A percentile compares a stretch with the other conserved stretches of the same genome.
These are phyloP conservation scores for Drosophila fuyamai DNA, from an alignment of 1,140 invertebrate species.

Conservation along the genomic window DNA sequence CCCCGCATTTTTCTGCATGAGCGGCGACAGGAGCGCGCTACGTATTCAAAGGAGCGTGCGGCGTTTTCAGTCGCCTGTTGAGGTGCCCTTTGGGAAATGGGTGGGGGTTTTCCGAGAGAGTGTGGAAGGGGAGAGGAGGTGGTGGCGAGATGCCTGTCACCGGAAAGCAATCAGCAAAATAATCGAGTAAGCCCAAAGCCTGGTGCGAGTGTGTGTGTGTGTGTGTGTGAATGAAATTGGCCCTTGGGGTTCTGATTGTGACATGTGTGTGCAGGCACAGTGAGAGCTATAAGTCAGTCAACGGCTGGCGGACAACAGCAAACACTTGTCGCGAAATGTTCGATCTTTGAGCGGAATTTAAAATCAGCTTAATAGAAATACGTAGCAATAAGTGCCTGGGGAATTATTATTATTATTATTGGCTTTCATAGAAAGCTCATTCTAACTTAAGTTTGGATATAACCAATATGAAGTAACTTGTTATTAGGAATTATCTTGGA, in stretches of 20 bases:
- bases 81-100: constrained; percentile 50
- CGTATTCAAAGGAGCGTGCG: constrained; percentile 57
- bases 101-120: constrained; percentile 4
- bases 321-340: constrained; percentile 14
- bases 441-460: neutral
- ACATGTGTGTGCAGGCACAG: constrained; percentile 49
- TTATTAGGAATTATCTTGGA: no score
- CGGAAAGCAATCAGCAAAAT: constrained; percentile 81
- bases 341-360: constrained; percentile 7
- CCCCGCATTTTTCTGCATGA: constrained; percentile 78
- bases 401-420: no score
- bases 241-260: constrained; percentile 59
- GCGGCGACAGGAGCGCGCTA: constrained; percentile 48
- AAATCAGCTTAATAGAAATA: constrained; percentile 14
- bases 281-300: constrained; percentile 40
- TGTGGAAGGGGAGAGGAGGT: neutral
- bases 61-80: constrained; percentile 45
- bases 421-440: neutral
- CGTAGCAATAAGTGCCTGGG: neutral
- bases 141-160: constrained; percentile 53
- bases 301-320: neutral
- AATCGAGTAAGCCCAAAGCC: constrained; percentile 70
- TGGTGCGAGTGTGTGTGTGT: constrained; percentile 7
- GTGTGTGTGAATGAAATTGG: constrained; percentile 34
- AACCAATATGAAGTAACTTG: no score